These are phyloP conservation scores for Drosophila mimetica DNA, from an alignment of 2,888 invertebrate species.

Conservation along the genomic window DNA sequence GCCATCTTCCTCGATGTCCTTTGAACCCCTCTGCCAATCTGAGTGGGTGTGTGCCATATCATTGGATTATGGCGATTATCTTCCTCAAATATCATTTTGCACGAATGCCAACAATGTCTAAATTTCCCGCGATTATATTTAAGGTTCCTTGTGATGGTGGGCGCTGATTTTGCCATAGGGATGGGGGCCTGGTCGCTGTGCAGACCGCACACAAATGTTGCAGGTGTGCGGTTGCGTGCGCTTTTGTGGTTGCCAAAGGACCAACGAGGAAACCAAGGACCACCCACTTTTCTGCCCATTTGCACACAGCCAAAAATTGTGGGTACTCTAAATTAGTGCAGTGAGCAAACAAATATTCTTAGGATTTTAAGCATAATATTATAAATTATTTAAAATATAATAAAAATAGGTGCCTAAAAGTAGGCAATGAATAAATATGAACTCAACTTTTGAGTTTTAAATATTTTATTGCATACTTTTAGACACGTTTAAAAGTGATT, in stretches of 20 bases:
- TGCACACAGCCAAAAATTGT: neutral
- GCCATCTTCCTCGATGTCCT: slow-evolving; percentile 2
- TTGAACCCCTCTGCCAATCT: neutral
- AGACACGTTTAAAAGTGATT: too few relatives aligned
- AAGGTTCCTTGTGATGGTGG: slow-evolving; percentile 25
- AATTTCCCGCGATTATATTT: slow-evolving; percentile 57
- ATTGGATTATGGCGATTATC: slow-evolving; percentile 75
- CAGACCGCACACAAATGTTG: slow-evolving; percentile 42
- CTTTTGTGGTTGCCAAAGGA: slow-evolving; percentile 37
- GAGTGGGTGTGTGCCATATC: slow-evolving; percentile 38
- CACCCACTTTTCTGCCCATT: neutral
- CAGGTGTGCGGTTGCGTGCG: slow-evolving; percentile 61
- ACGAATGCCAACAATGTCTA: slow-evolving; percentile 76
- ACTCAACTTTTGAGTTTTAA: too few relatives aligned
- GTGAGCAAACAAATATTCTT: neutral
- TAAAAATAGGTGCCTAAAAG: too few relatives aligned
- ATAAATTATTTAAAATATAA: too few relatives aligned
- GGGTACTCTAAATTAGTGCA: too few relatives aligned
- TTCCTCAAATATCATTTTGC: slow-evolving; percentile 75
- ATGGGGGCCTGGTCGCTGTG: slow-evolving; percentile 10
- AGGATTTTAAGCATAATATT: too few relatives aligned
- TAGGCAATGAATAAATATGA: too few relatives aligned
- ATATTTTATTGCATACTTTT: too few relatives aligned
- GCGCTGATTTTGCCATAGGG: slow-evolving; percentile 11
- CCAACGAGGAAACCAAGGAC: slow-evolving; percentile 6